Base-by-base conservation (phyloP, 2,113 vertebrate genomes). In the Barbus barbus region DNA sequence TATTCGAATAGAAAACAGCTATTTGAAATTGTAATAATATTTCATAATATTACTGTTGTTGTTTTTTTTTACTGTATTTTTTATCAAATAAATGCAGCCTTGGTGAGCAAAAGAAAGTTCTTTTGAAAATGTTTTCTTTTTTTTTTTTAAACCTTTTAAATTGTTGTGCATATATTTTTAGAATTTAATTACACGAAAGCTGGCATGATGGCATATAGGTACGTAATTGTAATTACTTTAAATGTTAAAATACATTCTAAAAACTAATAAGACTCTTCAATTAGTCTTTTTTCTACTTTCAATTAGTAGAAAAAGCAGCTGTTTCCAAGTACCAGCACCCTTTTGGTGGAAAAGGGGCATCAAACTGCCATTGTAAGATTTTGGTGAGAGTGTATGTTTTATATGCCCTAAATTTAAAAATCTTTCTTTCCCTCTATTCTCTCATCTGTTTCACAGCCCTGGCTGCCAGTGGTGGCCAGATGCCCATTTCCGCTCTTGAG, bases 401-500 rank as follows among this genome's bases (percentile, higher is more conserved):
- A 9, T 16, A 44, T 44, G 9, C 16, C 6, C 3, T 86, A 31
- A 61, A 38, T 56, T 33, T n/a, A n/a, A n/a, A n/a, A n/a, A n/a
- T 28, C 75, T 13, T 3, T 11, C 60, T 48, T 76, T 53, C 46
- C 46, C 20, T 73, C 26, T 33, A 33, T 38, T 41, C 20, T 65
- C 4, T 48, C 36, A 33, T 80, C 58, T 44, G 69, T 72, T 51
- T n/a, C 36, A 41, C 93, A 96, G 96, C 96, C 44, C 91, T 97
- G 93, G 96, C 95, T 87, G 96, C 95, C 91, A 95, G 93, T 91
- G 91, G 95, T 89, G 95, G 96, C 81, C 95, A 95, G 89, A 94
- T 97, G 90, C 85, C 96, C 72, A 92, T 96, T 92, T 95, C 95
- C 93, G 90, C 95, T 91, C 95, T 96, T 81, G 96, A 97, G n/a